Base-by-base conservation (phyloP, 2,113 vertebrate genomes). In the Thalassarche chlororhynchos region DNA sequence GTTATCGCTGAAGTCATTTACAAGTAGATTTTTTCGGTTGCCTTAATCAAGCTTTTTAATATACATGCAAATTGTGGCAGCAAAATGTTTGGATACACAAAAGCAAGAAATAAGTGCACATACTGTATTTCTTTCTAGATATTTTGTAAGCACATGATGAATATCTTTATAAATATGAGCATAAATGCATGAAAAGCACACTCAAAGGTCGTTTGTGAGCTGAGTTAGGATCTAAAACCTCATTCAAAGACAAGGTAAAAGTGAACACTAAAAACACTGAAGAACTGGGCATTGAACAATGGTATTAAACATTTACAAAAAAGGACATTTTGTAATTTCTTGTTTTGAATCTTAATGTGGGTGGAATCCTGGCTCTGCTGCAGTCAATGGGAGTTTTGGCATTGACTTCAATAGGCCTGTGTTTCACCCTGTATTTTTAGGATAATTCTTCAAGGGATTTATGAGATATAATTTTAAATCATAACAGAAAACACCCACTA, bases 401-500 rank as follows among this genome's bases (percentile, higher is more conserved):
- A 95, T 88, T 94, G 54, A 97, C 95, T 97, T 97, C 95, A 97
- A 97, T 94, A 94, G 19, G 70, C 75, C 89, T 93, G 74, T 89
- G 78, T 94, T 97, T 97, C 93, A 96, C 88, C 95, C 91, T 52
- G 82, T 96, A 93, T 93, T 84, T 90, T 96, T 92, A 89, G 96
- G 89, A 95, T 96, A 93, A 91, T 96, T 97, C 93, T 86, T 76
- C 15, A 91, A 91, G 60, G 42, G 89, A 89, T 98, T 96, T 97
- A 93, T 97, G 90, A 83, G 92, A 97, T 93, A 97, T 75, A 85
- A 97, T 94, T 96, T 91, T 96, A 88, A 96, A 92, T 95, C 95
- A 97, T 97, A 95, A 97, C 96, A 97, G 97, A 98, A 97, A 98
- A 97, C 95, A 97, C 98, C 95, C 94, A 93, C 78, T 85, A 86